Conservation (phyloP, 2,113 vertebrate genomes). For the Lamprologus ornatipinnis region DNA sequence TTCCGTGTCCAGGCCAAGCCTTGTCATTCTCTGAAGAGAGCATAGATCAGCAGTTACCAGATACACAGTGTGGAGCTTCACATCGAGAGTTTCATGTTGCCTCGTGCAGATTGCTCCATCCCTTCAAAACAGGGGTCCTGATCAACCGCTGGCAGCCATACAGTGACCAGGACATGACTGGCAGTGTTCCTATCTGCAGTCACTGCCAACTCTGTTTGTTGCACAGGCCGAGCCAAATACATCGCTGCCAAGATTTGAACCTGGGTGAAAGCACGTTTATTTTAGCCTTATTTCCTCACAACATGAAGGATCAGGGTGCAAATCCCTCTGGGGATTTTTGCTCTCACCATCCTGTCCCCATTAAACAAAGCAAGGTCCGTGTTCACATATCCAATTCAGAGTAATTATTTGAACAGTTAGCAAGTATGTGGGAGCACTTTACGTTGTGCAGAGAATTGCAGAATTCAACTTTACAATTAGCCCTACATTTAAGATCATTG, state of each 20-base stretch:
- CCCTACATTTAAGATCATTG: not conserved
- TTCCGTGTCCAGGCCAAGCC: not conserved
- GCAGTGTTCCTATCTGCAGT: not conserved
- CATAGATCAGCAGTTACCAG: not conserved
- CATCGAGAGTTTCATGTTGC: not conserved
- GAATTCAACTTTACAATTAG: not conserved
- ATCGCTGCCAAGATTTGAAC: not conserved
- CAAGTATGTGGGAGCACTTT: not conserved
- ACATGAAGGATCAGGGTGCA: not conserved
- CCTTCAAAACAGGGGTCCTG: not conserved
- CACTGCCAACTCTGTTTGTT: slow-evolving; percentile 18
- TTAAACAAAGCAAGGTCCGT: not conserved
- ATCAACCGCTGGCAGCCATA: slow-evolving; percentile 5
- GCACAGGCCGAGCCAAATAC: not conserved
- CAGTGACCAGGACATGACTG: not conserved
- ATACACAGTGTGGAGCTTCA: not conserved
- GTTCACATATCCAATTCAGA: not conserved
- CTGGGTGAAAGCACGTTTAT: not conserved
- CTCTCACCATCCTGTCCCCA: not conserved
- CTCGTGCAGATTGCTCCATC: not conserved
- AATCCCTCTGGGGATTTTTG: not conserved
- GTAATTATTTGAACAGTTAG: not conserved
- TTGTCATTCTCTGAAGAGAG: not conserved
- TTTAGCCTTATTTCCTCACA: not conserved
- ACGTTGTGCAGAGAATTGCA: not conserved